phyloP scores from a whole-genome alignment of 1,140 invertebrate species.

The Atta texana region DNA sequence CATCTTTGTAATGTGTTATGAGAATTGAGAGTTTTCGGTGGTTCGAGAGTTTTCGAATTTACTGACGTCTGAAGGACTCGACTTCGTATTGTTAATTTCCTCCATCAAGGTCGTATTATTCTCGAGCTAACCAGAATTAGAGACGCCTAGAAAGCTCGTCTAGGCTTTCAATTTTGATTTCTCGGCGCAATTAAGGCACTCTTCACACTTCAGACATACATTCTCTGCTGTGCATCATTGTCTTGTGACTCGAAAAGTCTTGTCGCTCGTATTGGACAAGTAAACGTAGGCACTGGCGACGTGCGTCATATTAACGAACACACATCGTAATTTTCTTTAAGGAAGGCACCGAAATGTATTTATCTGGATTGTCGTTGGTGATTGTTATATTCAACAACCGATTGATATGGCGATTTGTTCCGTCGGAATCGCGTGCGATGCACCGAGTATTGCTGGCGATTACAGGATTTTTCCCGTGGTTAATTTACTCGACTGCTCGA shows the following conservation, averaged over 20 bases:
- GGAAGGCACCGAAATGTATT: constrained; percentile 65
- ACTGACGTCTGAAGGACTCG: background rate
- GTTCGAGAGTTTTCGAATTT: constrained; percentile 24
- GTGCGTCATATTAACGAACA: background rate
- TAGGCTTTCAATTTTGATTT: constrained; percentile 72
- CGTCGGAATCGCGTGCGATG: constrained; percentile 42
- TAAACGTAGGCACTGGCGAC: constrained; percentile 31
- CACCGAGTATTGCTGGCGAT: constrained; percentile 18
- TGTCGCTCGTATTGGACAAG: background rate
- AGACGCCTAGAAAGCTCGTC: constrained; percentile 64
- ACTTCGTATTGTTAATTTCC: background rate
- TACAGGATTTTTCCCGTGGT: background rate
- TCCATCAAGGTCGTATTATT: background rate
- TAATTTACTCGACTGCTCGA: background rate
- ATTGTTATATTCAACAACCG: constrained; percentile 4
- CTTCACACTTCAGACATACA: constrained; percentile 28
- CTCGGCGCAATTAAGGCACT: constrained; percentile 69
- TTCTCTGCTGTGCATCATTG: constrained; percentile 31
- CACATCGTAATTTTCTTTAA: constrained; percentile 10
- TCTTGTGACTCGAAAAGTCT: constrained; percentile 6
- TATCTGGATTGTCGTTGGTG: constrained; percentile 34
- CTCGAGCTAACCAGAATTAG: constrained; percentile 66
- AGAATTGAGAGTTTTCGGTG: constrained; percentile 7
- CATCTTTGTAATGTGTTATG: background rate
- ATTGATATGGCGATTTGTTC: constrained; percentile 67